Evolutionary conservation across 2,888 invertebrate genomes (phyloP).

Genomic region (Drosophila sordidula): DNA sequence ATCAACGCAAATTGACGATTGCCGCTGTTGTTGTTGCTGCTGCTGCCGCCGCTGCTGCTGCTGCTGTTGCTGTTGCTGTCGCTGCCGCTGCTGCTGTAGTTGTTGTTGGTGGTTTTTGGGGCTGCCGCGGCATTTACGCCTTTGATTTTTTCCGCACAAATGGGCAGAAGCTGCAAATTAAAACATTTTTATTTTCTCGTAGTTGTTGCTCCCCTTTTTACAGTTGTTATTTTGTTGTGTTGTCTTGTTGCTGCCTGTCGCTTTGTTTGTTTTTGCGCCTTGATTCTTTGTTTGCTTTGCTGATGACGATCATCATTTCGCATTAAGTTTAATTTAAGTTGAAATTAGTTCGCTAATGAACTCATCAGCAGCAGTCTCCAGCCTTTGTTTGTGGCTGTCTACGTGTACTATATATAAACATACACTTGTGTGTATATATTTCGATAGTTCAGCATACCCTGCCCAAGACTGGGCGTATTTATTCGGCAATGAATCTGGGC

Average conservation of each 20-base stretch:
- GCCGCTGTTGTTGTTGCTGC: constrained; percentile 21
- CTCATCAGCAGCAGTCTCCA: constrained; percentile 74
- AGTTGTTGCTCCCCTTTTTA: constrained; percentile 44
- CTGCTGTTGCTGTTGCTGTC: constrained; percentile 19
- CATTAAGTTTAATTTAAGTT: constrained; percentile 84
- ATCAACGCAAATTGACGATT: constrained; percentile 41
- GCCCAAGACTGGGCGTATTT: constrained; percentile 3
- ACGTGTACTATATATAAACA: constrained; percentile 6
- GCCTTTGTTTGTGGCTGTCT: constrained; percentile 39
- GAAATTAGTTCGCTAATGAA: constrained; percentile 84
- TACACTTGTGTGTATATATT: neutral
- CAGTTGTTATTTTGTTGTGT: constrained; percentile 41
- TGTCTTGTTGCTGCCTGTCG: constrained; percentile 30
- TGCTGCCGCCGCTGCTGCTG: constrained; percentile 16
- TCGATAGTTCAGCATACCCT: constrained; percentile 14
- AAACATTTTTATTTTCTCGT: constrained; percentile 67
- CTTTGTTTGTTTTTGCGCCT: constrained; percentile 58
- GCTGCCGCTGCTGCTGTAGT: constrained; percentile 26
- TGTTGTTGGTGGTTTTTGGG: constrained; percentile 51
- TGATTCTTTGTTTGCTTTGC: constrained; percentile 79
- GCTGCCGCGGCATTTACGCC: constrained; percentile 71
- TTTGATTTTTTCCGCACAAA: constrained; percentile 80
- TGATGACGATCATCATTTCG: constrained; percentile 81
- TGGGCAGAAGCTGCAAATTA: constrained; percentile 82
- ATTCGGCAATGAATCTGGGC: constrained; percentile 3